Conservation (phyloP, 2,888 invertebrate species). For the Spodoptera exigua region DNA sequence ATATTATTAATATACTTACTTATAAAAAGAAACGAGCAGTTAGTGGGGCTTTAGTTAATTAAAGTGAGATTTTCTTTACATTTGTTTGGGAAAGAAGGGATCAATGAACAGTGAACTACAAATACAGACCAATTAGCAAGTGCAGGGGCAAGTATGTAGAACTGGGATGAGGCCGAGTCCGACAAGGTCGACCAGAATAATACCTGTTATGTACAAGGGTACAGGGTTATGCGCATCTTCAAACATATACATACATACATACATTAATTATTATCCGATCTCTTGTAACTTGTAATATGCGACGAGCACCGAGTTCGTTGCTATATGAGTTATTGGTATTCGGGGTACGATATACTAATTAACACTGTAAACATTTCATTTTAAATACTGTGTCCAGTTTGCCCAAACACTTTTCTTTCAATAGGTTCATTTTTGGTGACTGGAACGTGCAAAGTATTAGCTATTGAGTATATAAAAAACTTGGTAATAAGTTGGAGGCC, state of each 20-base stretch:
- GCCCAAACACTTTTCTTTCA: no score
- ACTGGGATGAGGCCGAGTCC: slow-evolving; percentile 68
- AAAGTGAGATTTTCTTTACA: slow-evolving; percentile 15
- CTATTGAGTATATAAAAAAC: no score
- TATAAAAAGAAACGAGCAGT: not conserved
- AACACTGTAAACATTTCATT: no score
- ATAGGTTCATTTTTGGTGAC: no score
- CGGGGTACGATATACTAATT: not conserved
- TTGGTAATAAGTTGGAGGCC: no score
- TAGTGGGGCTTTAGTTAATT: not conserved
- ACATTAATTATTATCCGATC: slow-evolving; percentile 38
- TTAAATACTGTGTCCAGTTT: no score
- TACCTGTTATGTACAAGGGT: slow-evolving; percentile 56
- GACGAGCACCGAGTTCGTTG: slow-evolving; percentile 3
- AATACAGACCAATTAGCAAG: slow-evolving; percentile 56
- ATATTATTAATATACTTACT: not conserved
- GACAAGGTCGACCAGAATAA: slow-evolving; percentile 72
- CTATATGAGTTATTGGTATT: slow-evolving; percentile 37
- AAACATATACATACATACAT: slow-evolving; percentile 23
- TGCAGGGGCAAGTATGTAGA: slow-evolving; percentile 54
- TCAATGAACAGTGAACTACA: slow-evolving; percentile 58
- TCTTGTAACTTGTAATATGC: slow-evolving; percentile 37
- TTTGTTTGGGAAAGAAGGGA: slow-evolving; percentile 11
- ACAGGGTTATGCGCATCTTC: slow-evolving; percentile 50
- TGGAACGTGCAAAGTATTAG: no score